Evolutionary conservation across 2,113 vertebrate species (phyloP).

Genomic region (Cynopterus brachyotis): DNA sequence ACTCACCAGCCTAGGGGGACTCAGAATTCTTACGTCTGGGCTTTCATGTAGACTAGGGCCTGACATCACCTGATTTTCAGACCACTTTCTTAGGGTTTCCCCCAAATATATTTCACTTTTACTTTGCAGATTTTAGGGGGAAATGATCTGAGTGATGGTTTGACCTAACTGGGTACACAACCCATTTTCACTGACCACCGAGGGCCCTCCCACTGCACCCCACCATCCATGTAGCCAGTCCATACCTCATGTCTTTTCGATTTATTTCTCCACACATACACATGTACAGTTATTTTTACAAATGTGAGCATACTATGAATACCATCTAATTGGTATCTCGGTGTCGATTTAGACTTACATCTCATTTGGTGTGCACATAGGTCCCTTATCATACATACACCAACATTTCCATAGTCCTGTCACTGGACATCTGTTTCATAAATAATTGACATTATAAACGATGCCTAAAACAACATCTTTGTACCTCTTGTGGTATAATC

Average conservation of each 20-base stretch:
- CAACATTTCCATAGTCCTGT: neutral
- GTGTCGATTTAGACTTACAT: neutral
- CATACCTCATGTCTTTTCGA: neutral
- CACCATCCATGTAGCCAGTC: neutral
- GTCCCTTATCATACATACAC: neutral
- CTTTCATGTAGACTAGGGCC: no score
- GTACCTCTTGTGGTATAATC: neutral
- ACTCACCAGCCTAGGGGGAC: neutral
- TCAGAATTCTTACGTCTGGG: neutral
- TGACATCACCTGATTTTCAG: neutral
- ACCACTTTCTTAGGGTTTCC: neutral
- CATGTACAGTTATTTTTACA: neutral
- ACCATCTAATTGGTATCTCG: neutral
- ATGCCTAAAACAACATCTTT: neutral
- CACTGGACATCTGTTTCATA: neutral
- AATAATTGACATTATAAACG: neutral
- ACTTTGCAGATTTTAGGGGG: neutral
- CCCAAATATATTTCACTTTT: neutral
- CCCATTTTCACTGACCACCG: neutral
- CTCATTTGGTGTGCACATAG: neutral
- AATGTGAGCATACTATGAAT: neutral
- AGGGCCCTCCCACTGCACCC: neutral
- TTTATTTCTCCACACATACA: neutral
- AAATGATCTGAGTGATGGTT: neutral
- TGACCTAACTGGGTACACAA: neutral